Percentiles rank a stretch among this genome's conserved stretches.
phyloP scores from a whole-genome alignment of 2,113 vertebrate genomes.

The Tetrao urogallus region DNA sequence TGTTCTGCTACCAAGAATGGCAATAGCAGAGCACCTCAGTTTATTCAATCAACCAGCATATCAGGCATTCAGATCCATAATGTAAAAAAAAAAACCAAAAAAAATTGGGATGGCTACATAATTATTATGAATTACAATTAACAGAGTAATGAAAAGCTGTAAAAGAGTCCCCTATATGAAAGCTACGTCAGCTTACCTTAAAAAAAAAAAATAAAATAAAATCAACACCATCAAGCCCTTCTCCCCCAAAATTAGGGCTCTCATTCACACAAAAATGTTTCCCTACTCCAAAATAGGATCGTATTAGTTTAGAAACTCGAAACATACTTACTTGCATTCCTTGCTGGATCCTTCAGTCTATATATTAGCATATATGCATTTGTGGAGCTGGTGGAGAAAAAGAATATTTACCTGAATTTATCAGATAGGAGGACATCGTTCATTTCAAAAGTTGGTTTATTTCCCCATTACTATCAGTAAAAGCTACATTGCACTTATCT shows the following conservation, averaged over 20 bases:
- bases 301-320: background rate
- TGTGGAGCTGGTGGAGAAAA: constrained; percentile 87
- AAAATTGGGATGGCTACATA: background rate
- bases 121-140: background rate
- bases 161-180: background rate
- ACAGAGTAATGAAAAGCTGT: background rate
- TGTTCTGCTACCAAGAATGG: background rate
- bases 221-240: background rate
- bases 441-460: background rate
- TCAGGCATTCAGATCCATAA: background rate
- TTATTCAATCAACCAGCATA: background rate
- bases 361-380: constrained; percentile 99
- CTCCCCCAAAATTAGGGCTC: background rate
- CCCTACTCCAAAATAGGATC: background rate
- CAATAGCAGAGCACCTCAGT: background rate
- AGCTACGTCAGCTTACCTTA: background rate
- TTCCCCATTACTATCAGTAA: background rate
- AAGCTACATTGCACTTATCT: background rate
- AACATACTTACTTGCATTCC: constrained; percentile 95
- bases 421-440: background rate
- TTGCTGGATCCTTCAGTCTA: constrained; percentile 91
- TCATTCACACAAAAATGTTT: background rate
- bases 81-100: background rate
- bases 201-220: background rate
- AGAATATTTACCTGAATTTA: background rate